Conservation (phyloP, 2,888 invertebrate species). For the Chaetogeoica ovagalla region DNA sequence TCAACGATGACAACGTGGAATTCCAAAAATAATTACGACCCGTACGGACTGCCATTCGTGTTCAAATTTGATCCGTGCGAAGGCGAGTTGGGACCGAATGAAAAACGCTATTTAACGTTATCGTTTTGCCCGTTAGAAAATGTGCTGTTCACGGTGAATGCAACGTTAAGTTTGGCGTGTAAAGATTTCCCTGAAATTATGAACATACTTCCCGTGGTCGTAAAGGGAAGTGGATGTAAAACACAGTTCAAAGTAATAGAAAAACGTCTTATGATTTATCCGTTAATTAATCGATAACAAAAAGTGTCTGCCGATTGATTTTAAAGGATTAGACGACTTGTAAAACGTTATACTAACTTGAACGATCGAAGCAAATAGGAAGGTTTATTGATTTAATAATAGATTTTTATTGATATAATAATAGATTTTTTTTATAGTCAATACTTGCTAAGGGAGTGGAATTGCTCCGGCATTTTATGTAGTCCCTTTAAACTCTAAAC, state of each 20-base stretch:
- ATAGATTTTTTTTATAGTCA: background rate
- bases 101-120: slow-evolving; percentile 12
- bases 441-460: too few species aligned
- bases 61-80: background rate
- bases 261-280: background rate
- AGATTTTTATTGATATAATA: background rate
- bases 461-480: too few species aligned
- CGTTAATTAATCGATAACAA: background rate
- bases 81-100: slow-evolving; percentile 36
- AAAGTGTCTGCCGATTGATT: too few species aligned
- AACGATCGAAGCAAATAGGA: too few species aligned
- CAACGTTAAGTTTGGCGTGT: slow-evolving; percentile 21
- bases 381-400: too few species aligned
- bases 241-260: slow-evolving; percentile 8
- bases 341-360: too few species aligned
- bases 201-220: background rate
- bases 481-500: too few species aligned
- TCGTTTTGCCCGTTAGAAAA: slow-evolving; percentile 19
- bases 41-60: background rate
- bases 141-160: slow-evolving; percentile 3
- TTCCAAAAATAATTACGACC: background rate
- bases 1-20: background rate
- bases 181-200: slow-evolving; percentile 21
- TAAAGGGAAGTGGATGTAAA: slow-evolving; percentile 25
- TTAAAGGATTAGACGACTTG: too few species aligned